Percentiles rank a stretch among this genome's conserved stretches.
phyloP scores from a whole-genome alignment of 2,797 vertebrate genomes.

The Poeciliopsis turneri region DNA sequence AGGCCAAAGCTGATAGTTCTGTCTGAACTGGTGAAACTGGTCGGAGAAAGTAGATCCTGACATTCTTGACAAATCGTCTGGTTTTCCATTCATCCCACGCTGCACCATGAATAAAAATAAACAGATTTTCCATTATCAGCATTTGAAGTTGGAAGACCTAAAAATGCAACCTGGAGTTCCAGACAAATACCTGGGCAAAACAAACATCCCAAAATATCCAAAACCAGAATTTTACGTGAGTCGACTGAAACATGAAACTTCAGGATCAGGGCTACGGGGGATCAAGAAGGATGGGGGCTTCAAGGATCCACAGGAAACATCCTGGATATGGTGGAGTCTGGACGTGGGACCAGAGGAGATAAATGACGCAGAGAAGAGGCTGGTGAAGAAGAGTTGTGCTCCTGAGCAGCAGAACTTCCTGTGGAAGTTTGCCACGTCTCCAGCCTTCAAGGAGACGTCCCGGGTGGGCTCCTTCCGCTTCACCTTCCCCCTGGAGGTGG shows the following conservation, averaged over 20 bases:
- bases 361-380: constrained; percentile 28
- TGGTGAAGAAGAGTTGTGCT: constrained; percentile 16
- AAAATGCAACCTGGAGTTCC: rapidly evolving
- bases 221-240: constrained; percentile 35
- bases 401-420: constrained; percentile 32
- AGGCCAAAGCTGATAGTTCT: background rate
- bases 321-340: constrained; percentile 60
- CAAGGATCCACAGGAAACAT: rapidly evolving
- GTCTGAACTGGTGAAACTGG: background rate
- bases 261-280: rapidly evolving
- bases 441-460: constrained; percentile 57
- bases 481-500: constrained; percentile 54
- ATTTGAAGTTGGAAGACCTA: background rate
- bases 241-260: constrained; percentile 60
- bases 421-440: constrained; percentile 61
- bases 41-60: background rate
- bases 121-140: rapidly evolving
- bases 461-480: constrained; percentile 68
- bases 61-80: background rate
- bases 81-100: background rate
- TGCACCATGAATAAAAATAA: background rate
- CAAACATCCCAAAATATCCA: too few relatives aligned
- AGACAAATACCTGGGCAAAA: rapidly evolving
- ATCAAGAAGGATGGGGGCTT: background rate
- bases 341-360: constrained; percentile 40